Percentiles rank a stretch among this genome's conserved stretches.
Evolutionary conservation across 2,113 vertebrate genomes (phyloP).

Genomic region (Erinaceus europaeus): DNA sequence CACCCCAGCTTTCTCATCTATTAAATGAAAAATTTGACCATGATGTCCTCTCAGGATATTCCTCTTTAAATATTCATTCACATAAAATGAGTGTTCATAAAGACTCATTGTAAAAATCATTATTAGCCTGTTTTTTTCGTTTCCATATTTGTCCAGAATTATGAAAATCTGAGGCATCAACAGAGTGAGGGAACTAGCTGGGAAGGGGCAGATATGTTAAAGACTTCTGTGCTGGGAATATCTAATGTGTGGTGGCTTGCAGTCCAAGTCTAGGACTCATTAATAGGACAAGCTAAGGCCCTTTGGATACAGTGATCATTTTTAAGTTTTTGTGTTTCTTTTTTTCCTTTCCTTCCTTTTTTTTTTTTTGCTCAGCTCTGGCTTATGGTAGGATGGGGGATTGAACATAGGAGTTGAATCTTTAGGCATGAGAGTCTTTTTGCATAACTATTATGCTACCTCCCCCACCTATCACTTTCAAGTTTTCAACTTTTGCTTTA

Average conservation of each 20-base stretch:
- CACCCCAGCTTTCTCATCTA: neutral
- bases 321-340: too few relatives aligned
- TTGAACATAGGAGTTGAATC: too few relatives aligned
- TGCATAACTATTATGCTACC: too few relatives aligned
- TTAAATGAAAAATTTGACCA: neutral
- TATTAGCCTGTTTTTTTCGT: neutral
- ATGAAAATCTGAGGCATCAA: neutral
- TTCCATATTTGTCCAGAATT: neutral
- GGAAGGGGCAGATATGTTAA: neutral
- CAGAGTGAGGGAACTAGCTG: neutral
- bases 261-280: neutral
- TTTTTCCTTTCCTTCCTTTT: too few relatives aligned
- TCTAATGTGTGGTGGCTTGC: neutral
- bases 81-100: neutral
- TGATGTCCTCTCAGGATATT: neutral
- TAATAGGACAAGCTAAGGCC: neutral
- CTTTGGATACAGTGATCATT: neutral
- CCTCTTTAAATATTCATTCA: neutral
- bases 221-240: neutral
- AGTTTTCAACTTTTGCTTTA: constrained; percentile 25
- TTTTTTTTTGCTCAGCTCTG: too few relatives aligned
- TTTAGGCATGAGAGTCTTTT: too few relatives aligned
- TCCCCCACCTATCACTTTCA: neutral
- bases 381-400: too few relatives aligned
- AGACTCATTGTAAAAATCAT: neutral